Evolutionary conservation across 2,113 vertebrate genomes (phyloP).

Genomic region (Hemibagrus wyckioides): DNA sequence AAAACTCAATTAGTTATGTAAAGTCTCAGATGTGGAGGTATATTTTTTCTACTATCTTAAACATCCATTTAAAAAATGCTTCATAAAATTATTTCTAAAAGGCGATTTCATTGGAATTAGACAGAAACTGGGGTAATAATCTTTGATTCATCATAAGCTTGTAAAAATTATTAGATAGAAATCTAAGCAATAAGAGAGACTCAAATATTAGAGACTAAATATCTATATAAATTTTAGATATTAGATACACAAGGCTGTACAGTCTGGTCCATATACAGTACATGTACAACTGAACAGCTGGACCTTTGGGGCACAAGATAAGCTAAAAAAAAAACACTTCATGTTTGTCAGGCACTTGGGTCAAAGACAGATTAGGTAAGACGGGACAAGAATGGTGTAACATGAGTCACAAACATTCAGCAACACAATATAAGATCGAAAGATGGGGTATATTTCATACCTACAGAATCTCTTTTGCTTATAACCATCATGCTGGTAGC

Average conservation of each 20-base stretch:
- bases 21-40: background rate
- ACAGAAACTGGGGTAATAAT: background rate
- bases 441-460: conserved; percentile 24
- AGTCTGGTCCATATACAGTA: too few relatives aligned
- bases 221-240: background rate
- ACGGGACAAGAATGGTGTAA: conserved; percentile 5
- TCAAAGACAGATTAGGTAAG: conserved; percentile 17
- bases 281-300: too few relatives aligned
- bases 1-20: background rate
- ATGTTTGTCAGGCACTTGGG: conserved; percentile 34
- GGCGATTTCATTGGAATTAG: background rate
- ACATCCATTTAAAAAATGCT: background rate
- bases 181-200: background rate
- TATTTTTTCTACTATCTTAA: background rate
- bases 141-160: background rate
- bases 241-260: background rate
- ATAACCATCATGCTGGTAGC: conserved; percentile 29
- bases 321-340: conserved; percentile 2
- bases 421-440: background rate
- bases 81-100: background rate
- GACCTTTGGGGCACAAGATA: background rate
- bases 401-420: conserved; percentile 3
- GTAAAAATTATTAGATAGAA: background rate
- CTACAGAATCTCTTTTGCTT: conserved; percentile 19
- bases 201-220: background rate